Evolutionary conservation across 1,140 invertebrate genomes (phyloP), one percentile per base, ranked within the genome.

Genomic region (Littorina saxatilis): DNA sequence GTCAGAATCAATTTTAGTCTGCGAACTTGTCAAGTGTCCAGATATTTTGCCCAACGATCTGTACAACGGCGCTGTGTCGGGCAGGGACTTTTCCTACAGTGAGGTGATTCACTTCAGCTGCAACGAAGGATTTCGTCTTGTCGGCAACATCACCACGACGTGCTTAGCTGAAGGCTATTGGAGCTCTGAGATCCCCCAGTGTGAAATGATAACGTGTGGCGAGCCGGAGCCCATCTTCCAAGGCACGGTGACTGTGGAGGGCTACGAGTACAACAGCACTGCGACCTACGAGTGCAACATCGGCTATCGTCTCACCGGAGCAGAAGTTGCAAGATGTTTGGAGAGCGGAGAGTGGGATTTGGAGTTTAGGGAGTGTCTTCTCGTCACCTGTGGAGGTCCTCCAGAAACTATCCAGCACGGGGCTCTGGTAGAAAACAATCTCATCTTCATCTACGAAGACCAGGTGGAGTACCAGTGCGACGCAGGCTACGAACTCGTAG

Each of bases 331-430:
- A 39, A 74, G 72, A 15, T 90, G 89, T 93, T 91, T 96, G 80
- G 95, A 95, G 87, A 96, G 95, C 88, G 80, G 72, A 27, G 15
- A 68, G 43, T 97, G 96, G 96, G 96, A 96, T 0, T 95, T 95
- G 83, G 94, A 95, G 1, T 95, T 96, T 80, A 96, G 96, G 0
- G 93, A 93, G n/a, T 98, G 97, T 92, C 94, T 95, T 91, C 95
- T 88, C 20, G 82, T 91, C 17, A 73, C 68, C 23, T 87, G 86
- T 73, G 32, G 52, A 37, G 23, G 23, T 11, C 82, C 82, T 47
- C 63, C 63, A 39, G 17, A 29, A 1, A 43, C 23, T 11, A 83
- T 87, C 74, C 40, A 52, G 17, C 80, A 85, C 72, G 87, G 87
- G 15, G 39, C 47, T 20, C 96, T 97, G 83, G 17, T 81, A 20